Percentiles rank a stretch among this genome's conserved stretches.
These are phyloP conservation scores for Xiphias gladius DNA, from an alignment of 2,113 vertebrate genomes.

Conservation along the genomic window DNA sequence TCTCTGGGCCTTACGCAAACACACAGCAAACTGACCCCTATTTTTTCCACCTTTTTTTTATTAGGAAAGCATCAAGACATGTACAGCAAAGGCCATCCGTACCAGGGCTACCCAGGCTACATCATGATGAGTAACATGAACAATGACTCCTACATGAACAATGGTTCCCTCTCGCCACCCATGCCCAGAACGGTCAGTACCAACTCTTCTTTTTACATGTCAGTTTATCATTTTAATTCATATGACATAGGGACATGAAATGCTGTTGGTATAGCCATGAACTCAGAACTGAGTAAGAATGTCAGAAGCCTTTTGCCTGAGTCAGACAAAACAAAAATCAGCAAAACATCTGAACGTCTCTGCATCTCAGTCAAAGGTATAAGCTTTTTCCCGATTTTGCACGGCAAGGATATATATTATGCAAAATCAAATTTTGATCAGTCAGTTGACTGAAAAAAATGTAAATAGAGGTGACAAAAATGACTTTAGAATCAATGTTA, in stretches of 20 bases:
- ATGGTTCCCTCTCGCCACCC: slow-evolving; percentile 97
- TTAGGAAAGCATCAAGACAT: slow-evolving; percentile 94
- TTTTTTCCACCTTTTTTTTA: slow-evolving; percentile 15
- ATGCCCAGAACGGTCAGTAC: slow-evolving; percentile 97
- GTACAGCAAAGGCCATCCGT: slow-evolving; percentile 94
- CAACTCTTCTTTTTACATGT: not conserved
- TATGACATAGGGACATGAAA: not conserved
- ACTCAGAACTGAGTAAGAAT: not conserved
- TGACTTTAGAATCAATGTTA: not conserved
- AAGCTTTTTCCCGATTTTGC: not conserved
- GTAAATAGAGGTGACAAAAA: not conserved
- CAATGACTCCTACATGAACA: slow-evolving; percentile 96
- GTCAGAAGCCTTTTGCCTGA: not conserved
- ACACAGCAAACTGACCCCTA: not conserved
- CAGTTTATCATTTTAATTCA: not conserved
- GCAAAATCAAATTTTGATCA: not conserved
- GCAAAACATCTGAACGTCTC: not conserved
- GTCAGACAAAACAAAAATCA: not conserved
- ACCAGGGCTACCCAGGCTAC: slow-evolving; percentile 95
- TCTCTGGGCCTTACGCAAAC: not conserved
- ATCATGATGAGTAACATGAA: slow-evolving; percentile 99
- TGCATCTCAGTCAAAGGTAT: not conserved
- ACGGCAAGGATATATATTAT: not conserved
- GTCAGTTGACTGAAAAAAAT: not conserved
- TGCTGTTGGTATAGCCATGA: not conserved